Evolutionary conservation across 2,113 vertebrate genomes (phyloP), one percentile per base, ranked within the genome.

Genomic region (Anguilla rostrata): DNA sequence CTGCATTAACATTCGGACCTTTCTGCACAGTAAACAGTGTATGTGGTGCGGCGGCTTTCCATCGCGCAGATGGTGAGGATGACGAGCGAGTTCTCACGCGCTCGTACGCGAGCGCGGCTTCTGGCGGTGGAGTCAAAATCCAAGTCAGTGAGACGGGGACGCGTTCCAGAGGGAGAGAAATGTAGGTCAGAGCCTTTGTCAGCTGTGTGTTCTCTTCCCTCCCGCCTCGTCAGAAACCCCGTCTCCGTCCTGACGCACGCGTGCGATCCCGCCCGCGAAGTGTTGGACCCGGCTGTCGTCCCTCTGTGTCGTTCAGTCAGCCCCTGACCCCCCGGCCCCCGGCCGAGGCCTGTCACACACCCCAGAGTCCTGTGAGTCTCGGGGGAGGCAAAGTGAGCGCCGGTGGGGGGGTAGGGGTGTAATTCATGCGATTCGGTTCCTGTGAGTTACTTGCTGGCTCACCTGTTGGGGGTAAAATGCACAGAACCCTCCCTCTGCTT

Each of bases 401-500:
- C 26, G 5, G 15, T 14, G 34, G 34, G 34, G 34, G 34, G 34
- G 34, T 0, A 1, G 34, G 34, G 34, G 26, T 53, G 56, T 83
- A 83, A 83, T 83, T 83, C 26, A 56, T 56, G 46, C 49, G 6
- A 83, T 29, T 3, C 22, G n/a, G 56, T 29, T 29, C n/a, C 0
- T 15, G 29, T 83, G 49, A 56, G 34, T 53, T 83, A 9, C 43
- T 46, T 0, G 14, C 49, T 49, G 11, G 46, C 43, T 83, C 22
- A 53, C 81, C 46, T 83, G 46, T 49, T 29, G 81, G 81, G 81
- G 80, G 80, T 81, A 46, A 81, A 81, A 53, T 8, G n/a, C 80
- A 83, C 6, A 7, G 43, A 79, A 20, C 39, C 43, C 46, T 57
- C 57, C 39, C 34, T 22, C 49, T 8, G 60, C 46, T 43, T 63